Base-by-base conservation (phyloP, 2,113 vertebrate genomes). In the Sphaerodactylus townsendi region DNA sequence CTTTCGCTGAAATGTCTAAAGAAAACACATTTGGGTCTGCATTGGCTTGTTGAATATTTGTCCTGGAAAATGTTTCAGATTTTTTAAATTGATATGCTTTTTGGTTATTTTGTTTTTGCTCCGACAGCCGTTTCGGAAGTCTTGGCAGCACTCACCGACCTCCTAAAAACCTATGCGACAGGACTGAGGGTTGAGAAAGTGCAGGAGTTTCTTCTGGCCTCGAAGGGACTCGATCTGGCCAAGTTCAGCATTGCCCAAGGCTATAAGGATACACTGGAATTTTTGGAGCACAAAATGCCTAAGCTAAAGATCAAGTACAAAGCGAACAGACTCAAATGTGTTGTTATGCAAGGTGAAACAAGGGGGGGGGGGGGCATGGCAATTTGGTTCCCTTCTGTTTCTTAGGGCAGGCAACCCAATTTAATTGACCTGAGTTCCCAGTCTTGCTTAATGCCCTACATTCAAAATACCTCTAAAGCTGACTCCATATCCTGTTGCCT, bases 121-220 rank as follows among this genome's bases (percentile, higher is more conserved):
- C 23, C 10, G 28, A 30, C 48, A 65, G 72, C 14, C 14, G 1
- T 15, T 33, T 3, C 10, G 5, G 48, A 69, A 10, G 79, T 75
- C 37, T 28, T 59, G 23, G 2, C 1, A 28, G 39, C 41, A 23
- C 10, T 77, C 62, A 65, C 2, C 14, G 28, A 3, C 4, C 23
- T 77, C 10, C 11, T 81, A 35, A 2, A 44, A 6, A 30, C 0
- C 1, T 25, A 77, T 69, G 10, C 1, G 1, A 0, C 0, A 0
- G 77, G 72, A 10, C n/a, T 80, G 9, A 37, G 7, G 30, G 56
- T 83, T 48, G 19, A 41, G 15, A 71, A 77, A 59, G 3, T 80
- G 15, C 23, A 77, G 25, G 50, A 84, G 0, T 0, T 77, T 3
- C 19, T 87, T 64, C 23, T 70, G 77, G 2, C 44, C 5, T 13